phyloP scores from a whole-genome alignment of 2,113 vertebrate genomes.

The Suricata suricatta region DNA sequence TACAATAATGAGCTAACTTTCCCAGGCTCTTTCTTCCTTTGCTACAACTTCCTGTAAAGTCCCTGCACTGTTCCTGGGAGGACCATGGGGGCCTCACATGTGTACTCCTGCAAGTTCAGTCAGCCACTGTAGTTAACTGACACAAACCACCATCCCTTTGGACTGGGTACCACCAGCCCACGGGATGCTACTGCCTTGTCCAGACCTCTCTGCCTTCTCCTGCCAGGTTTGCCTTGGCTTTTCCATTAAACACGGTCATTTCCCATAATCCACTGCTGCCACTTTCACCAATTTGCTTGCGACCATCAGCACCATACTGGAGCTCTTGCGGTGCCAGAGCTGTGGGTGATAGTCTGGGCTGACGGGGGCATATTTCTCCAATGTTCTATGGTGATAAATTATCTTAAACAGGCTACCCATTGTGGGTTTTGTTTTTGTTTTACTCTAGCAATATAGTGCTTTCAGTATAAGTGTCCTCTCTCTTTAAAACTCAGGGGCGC shows the following conservation, averaged over 20 bases:
- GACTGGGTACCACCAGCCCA: neutral
- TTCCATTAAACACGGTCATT: neutral
- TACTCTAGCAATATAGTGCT: neutral
- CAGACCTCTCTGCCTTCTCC: neutral
- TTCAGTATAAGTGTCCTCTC: neutral
- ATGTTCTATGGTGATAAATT: too few relatives aligned
- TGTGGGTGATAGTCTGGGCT: neutral
- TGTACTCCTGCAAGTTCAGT: neutral
- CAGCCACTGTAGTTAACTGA: neutral
- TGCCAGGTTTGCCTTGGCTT: neutral
- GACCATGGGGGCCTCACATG: neutral
- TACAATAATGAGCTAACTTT: neutral
- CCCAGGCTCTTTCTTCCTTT: neutral
- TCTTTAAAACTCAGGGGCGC: neutral
- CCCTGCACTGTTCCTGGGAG: neutral
- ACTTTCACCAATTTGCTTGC: too few relatives aligned
- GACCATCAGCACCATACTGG: neutral
- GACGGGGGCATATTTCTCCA: accelerated
- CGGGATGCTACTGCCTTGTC: neutral
- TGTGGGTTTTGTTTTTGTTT: neutral
- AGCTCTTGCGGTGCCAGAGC: neutral
- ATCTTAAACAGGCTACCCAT: neutral
- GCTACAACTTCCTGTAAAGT: neutral
- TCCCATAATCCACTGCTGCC: neutral
- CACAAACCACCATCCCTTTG: neutral